Evolutionary conservation across 2,888 invertebrate species (phyloP).

Genomic region (Epinotia nisella): DNA sequence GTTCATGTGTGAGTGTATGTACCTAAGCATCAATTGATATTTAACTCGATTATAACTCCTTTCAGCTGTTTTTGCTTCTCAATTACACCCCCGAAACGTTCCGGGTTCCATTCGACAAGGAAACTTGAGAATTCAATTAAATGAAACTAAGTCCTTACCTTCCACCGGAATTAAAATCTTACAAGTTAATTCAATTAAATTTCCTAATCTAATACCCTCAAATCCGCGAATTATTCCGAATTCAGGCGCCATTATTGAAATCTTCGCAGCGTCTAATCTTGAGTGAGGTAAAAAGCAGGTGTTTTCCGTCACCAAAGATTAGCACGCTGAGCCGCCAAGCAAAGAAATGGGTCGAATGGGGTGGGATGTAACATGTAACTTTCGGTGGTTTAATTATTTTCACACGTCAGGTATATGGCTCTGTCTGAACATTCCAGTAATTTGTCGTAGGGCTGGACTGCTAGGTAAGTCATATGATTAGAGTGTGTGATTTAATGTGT

Average conservation of each 20-base stretch:
- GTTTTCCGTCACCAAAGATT: neutral
- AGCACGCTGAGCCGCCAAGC: neutral
- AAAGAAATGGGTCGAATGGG: too few relatives aligned
- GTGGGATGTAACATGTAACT: neutral
- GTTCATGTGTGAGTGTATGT: neutral
- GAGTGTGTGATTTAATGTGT: too few relatives aligned
- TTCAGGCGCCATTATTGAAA: slow-evolving; percentile 50
- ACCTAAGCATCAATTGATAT: neutral
- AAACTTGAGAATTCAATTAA: slow-evolving; percentile 49
- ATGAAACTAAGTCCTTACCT: slow-evolving; percentile 49
- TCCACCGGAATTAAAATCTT: slow-evolving; percentile 46
- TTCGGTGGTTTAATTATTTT: too few relatives aligned
- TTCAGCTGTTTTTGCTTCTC: neutral
- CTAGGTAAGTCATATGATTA: too few relatives aligned
- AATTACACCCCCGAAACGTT: neutral
- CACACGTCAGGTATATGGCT: too few relatives aligned
- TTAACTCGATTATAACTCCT: neutral
- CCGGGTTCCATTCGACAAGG: slow-evolving; percentile 3
- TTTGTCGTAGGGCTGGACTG: too few relatives aligned
- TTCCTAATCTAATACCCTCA: slow-evolving; percentile 51
- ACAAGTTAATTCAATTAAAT: slow-evolving; percentile 54
- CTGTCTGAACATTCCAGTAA: too few relatives aligned
- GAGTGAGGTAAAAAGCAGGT: slow-evolving; percentile 1
- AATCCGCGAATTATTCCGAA: slow-evolving; percentile 50
- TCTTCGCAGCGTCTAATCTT: slow-evolving; percentile 45